A percentile compares a stretch with the other conserved stretches of the same genome.
These are phyloP conservation scores for Brachionus rubens DNA, from an alignment of 1,140 invertebrate species.

Conservation along the genomic window DNA sequence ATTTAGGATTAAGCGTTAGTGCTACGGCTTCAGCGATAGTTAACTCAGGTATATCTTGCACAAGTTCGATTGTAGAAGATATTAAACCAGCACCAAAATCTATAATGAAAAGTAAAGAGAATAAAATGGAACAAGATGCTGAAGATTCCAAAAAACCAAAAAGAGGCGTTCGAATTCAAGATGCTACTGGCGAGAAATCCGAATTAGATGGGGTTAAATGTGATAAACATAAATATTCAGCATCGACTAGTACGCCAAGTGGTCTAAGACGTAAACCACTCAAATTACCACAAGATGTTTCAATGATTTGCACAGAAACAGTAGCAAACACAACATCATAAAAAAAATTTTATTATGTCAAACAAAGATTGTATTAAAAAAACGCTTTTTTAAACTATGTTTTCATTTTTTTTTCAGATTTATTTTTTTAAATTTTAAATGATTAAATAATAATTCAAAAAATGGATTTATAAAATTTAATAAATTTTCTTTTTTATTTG, in stretches of 20 bases:
- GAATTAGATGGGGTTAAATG: neutral
- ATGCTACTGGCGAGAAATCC: neutral
- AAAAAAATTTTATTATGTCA: neutral
- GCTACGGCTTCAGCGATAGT: constrained; percentile 8
- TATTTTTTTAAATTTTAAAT: no score
- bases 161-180: constrained; percentile 6
- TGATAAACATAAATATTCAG: constrained; percentile 29
- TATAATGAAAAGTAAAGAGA: constrained; percentile 8
- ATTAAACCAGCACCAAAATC: neutral
- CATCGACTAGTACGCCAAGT: constrained; percentile 28
- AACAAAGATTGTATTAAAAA: no score
- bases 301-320: constrained; percentile 11
- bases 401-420: neutral
- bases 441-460: no score
- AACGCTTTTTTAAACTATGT: no score
- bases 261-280: constrained; percentile 22
- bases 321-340: neutral
- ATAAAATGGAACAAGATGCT: neutral
- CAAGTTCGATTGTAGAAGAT: constrained; percentile 1
- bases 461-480: no score
- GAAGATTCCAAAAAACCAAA: constrained; percentile 9
- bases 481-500: no score
- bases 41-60: neutral
- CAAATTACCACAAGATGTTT: constrained; percentile 5
- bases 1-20: neutral